Percentiles rank a stretch among this genome's conserved stretches.
Conservation (phyloP, 2,797 vertebrate genomes). For the Choloepus didactylus region DNA sequence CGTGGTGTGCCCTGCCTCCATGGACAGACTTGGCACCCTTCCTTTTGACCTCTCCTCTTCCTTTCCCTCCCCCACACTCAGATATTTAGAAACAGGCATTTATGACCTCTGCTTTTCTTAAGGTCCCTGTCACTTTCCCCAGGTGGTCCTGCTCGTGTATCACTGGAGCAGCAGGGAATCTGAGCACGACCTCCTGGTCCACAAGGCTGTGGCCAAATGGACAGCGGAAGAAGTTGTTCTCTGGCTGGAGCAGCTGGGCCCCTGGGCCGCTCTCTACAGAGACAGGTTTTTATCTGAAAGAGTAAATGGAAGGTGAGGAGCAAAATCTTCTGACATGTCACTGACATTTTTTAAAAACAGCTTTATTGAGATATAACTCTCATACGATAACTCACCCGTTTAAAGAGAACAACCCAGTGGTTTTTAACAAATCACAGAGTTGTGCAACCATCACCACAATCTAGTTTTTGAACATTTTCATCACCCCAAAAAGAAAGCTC, state of each 20-base stretch:
- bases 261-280: constrained; percentile 94
- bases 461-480: constrained; percentile 21
- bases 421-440: background rate
- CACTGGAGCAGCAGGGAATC: constrained; percentile 94
- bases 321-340: background rate
- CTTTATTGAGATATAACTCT: background rate
- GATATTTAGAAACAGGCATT: background rate
- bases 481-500: background rate
- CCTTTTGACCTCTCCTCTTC: background rate
- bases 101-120: background rate
- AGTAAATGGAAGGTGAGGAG: constrained; percentile 95
- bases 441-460: background rate
- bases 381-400: background rate
- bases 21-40: fast-evolving
- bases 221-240: constrained; percentile 93
- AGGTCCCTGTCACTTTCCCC: constrained; percentile 7
- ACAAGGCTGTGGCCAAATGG: constrained; percentile 94
- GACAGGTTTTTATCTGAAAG: constrained; percentile 92
- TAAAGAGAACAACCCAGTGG: background rate
- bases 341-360: background rate
- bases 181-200: constrained; percentile 93
- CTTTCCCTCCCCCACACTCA: background rate
- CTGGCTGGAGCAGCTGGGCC: constrained; percentile 95
- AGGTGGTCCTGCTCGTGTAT: constrained; percentile 95
- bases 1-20: fast-evolving